A percentile compares a stretch with the other conserved stretches of the same genome.
Evolutionary conservation across 2,888 invertebrate genomes (phyloP).

Genomic region (Pristionchus exspectatus): DNA sequence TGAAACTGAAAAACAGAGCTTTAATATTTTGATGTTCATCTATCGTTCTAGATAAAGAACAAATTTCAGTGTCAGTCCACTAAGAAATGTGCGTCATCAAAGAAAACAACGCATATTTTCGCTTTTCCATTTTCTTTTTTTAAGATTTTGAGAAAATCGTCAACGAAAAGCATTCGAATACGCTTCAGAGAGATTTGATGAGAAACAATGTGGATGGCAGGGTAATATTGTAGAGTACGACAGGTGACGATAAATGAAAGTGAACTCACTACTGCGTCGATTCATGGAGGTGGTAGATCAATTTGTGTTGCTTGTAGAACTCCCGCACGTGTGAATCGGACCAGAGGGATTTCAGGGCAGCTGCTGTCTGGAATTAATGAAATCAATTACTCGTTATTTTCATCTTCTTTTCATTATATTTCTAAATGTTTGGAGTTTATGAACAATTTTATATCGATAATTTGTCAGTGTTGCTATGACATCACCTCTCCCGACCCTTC

Average conservation of each 20-base stretch:
- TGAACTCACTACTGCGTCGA: constrained; percentile 70
- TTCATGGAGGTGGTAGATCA: constrained; percentile 73
- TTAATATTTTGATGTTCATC: not conserved
- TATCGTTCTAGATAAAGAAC: not conserved
- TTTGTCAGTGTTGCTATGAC: not conserved
- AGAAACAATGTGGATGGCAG: too few species aligned
- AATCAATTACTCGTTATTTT: not conserved
- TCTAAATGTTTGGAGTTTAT: not conserved
- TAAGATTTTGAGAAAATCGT: too few species aligned
- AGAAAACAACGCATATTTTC: too few species aligned
- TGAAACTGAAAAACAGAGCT: constrained; percentile 67
- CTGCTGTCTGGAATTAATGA: not conserved
- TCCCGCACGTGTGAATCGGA: constrained; percentile 60
- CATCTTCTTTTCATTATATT: not conserved
- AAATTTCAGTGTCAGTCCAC: too few species aligned
- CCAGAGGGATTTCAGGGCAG: constrained; percentile 59
- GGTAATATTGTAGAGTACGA: too few species aligned
- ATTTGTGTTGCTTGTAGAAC: constrained; percentile 62
- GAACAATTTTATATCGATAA: not conserved
- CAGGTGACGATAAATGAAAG: not conserved
- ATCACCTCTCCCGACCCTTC: not conserved
- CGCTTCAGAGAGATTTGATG: too few species aligned
- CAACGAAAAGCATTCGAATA: too few species aligned
- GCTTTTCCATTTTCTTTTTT: too few species aligned
- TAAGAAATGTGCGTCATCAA: too few species aligned